Conservation (phyloP, 2,888 invertebrate species). For the Sisyra nigra region DNA sequence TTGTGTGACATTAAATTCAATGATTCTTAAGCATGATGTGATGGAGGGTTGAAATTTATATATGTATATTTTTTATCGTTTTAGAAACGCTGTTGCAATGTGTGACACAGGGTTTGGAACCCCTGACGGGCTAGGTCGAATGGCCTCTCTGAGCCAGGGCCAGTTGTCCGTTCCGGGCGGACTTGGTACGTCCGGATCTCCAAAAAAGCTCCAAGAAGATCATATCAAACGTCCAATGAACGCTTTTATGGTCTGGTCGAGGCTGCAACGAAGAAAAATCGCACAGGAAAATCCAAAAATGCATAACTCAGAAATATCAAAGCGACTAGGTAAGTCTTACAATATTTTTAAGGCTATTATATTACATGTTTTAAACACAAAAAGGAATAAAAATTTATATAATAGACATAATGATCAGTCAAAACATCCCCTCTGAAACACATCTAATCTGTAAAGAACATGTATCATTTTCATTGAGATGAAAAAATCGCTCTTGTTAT, state of each 20-base stretch:
- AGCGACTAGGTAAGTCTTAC: slow-evolving; percentile 58
- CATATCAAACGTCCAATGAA: slow-evolving; percentile 97
- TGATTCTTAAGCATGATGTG: too few species aligned
- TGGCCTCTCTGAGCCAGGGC: slow-evolving; percentile 35
- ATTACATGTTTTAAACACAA: too few species aligned
- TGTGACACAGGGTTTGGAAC: slow-evolving; percentile 49
- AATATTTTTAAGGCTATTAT: not conserved
- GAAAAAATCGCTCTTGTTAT: too few species aligned
- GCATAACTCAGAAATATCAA: slow-evolving; percentile 96
- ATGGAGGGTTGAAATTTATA: not conserved
- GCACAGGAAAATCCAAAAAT: slow-evolving; percentile 97
- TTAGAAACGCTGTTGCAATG: slow-evolving; percentile 57
- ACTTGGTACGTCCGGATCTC: slow-evolving; percentile 29
- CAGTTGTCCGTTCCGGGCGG: slow-evolving; percentile 39
- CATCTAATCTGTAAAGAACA: too few species aligned
- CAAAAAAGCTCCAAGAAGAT: slow-evolving; percentile 53
- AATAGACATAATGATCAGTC: too few species aligned
- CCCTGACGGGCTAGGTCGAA: slow-evolving; percentile 43
- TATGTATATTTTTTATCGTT: not conserved
- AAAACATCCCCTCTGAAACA: too few species aligned
- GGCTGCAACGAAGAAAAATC: slow-evolving; percentile 83
- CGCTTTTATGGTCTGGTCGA: slow-evolving; percentile 97
- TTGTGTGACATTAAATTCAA: too few species aligned
- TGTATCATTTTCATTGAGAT: too few species aligned
- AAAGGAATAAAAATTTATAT: too few species aligned